phyloP scores from a whole-genome alignment of 2,113 vertebrate species.

The Bubalus kerabau region DNA sequence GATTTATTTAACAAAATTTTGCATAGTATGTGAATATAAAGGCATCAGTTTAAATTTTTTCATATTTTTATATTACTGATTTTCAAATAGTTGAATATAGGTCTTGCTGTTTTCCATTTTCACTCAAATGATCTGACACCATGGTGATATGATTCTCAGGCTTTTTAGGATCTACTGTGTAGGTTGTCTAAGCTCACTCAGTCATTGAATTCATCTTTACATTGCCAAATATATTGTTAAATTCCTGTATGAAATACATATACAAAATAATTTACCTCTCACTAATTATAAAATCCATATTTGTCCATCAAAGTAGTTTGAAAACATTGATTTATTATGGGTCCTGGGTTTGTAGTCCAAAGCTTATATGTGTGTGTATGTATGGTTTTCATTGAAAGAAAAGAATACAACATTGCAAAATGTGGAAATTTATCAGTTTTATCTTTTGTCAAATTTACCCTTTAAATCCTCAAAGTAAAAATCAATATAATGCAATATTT shows the following conservation, averaged over 20 bases:
- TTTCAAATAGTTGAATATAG: neutral
- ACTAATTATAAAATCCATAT: neutral
- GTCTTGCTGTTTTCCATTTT: neutral
- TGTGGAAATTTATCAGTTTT: neutral
- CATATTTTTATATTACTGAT: neutral
- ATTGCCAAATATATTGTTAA: neutral
- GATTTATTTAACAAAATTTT: neutral
- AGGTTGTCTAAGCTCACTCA: neutral
- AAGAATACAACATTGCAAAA: neutral
- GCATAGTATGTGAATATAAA: neutral
- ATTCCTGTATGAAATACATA: neutral
- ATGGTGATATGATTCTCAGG: neutral
- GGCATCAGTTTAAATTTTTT: neutral
- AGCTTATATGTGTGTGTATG: neutral
- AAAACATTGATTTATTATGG: neutral
- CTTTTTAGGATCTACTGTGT: fast-evolving
- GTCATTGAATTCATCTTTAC: neutral
- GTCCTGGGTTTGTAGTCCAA: neutral
- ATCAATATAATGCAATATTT: neutral
- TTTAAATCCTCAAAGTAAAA: neutral
- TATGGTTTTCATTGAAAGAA: neutral
- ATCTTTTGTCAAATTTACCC: neutral
- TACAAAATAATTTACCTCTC: neutral
- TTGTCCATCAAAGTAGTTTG: neutral
- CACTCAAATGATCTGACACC: neutral